Base-by-base conservation (phyloP, 2,888 invertebrate genomes). In the Polyommatus icarus region DNA sequence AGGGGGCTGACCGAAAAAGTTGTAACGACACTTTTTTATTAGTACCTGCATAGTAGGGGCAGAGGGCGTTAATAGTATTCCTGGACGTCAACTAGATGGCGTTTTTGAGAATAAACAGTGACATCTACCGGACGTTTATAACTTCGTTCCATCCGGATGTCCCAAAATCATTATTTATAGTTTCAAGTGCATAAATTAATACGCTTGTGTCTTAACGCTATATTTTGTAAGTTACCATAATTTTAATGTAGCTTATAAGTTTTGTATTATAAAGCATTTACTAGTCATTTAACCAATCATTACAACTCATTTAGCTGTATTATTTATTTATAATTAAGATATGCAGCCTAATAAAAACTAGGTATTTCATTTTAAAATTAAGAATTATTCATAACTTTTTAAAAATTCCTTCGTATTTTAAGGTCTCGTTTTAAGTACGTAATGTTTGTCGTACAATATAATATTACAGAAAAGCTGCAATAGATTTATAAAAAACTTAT, bases 221-320 rank as follows among this genome's bases (percentile, higher is more conserved):
- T 50, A 50, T 1, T 73, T 40, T 73, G 20, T 46, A 59, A 72
- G 78, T 76, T 78, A 76, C 76, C 59, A 71, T 78, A 36, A 24
- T 67, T 71, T 78, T 79, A 80, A 76, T n/a, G 12, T 73, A 73
- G 50, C 29, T 75, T 54, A 24, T 75, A 75, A 75, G 75, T 75
- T 67, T 67, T 67, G 50, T 75, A 75, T 50, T 50, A 46, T 50
- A 75, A 54, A 50, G 80, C 80, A 81, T 81, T 81, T 81, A 81
- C 81, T 81, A 81, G 81, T 81, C 81, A 81, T 71, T 71, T 81
- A 80, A 79, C 79, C 50, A 71, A 78, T 78, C 76, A 76, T 50
- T 36, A 71, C 12, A 46, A 24, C 5, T 46, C 75, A 75, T 75
- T 50, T 75, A 75, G 32, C 67, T 67, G 67, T 67, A 67, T 67